phyloP scores from a whole-genome alignment of 2,797 vertebrate genomes.

The Aphelocoma californica region DNA sequence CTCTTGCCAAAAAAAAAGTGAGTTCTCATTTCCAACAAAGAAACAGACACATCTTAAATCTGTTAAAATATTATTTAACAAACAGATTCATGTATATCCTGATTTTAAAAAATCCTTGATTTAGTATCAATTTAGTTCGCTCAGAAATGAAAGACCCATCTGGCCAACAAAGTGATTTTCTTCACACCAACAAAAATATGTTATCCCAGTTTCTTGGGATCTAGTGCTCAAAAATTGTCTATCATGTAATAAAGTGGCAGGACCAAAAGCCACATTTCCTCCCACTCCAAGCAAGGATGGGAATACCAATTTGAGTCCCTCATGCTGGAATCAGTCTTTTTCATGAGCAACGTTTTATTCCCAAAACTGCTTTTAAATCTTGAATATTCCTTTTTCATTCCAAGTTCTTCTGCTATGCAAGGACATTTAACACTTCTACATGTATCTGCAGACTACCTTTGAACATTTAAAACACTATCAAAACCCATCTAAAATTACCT shows the following conservation, averaged over 20 bases:
- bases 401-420: background rate
- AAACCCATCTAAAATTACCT: background rate
- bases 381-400: background rate
- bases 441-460: background rate
- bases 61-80: background rate
- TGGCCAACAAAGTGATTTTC: background rate
- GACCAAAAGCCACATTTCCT: background rate
- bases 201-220: background rate
- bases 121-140: background rate
- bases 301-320: background rate
- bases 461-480: background rate
- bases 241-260: background rate
- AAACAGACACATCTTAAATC: background rate
- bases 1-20: background rate
- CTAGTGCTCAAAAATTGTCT: background rate
- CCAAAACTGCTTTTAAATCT: background rate
- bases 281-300: background rate
- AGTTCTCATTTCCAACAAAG: background rate
- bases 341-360: background rate
- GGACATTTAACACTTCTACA: background rate
- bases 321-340: background rate
- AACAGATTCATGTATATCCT: background rate
- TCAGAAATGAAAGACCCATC: background rate
- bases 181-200: background rate
- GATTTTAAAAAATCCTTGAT: background rate